These are phyloP conservation scores for Eudasyphora cyanicolor DNA, from an alignment of 2,888 invertebrate species.

Conservation along the genomic window DNA sequence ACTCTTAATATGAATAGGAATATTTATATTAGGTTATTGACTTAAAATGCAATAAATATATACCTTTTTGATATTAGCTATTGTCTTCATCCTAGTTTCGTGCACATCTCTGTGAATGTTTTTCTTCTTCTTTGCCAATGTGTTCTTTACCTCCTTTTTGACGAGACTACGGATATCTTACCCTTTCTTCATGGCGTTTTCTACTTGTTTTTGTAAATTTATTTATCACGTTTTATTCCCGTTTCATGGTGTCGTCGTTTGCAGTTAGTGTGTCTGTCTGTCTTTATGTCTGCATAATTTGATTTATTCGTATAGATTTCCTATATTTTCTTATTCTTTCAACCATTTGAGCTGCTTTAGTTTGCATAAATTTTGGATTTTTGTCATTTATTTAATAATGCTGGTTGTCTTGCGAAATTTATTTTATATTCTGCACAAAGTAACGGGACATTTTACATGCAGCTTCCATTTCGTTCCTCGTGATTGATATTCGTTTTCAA, in stretches of 20 bases:
- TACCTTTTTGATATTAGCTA: neutral
- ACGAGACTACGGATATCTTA: neutral
- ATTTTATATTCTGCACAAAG: neutral
- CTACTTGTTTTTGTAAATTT: neutral
- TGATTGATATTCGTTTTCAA: neutral
- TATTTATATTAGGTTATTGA: slow-evolving; percentile 28
- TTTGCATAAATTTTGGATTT: slow-evolving; percentile 3
- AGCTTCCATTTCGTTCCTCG: neutral
- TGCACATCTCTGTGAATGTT: neutral
- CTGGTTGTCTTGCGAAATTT: neutral
- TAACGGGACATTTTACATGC: slow-evolving; percentile 8
- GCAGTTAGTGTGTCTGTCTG: neutral
- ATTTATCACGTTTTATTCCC: neutral
- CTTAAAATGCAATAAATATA: slow-evolving; percentile 28
- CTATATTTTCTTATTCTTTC: neutral
- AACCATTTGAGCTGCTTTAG: neutral
- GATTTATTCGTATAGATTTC: neutral
- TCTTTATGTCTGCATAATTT: neutral
- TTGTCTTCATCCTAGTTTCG: neutral
- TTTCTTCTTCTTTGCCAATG: neutral
- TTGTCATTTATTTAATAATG: neutral
- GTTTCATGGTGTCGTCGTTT: neutral
- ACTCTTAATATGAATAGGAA: too few relatives aligned
- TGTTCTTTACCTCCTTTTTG: neutral
- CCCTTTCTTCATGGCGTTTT: neutral